These are phyloP conservation scores for Spermophilus dauricus DNA, from an alignment of 2,113 vertebrate genomes.

Conservation along the genomic window DNA sequence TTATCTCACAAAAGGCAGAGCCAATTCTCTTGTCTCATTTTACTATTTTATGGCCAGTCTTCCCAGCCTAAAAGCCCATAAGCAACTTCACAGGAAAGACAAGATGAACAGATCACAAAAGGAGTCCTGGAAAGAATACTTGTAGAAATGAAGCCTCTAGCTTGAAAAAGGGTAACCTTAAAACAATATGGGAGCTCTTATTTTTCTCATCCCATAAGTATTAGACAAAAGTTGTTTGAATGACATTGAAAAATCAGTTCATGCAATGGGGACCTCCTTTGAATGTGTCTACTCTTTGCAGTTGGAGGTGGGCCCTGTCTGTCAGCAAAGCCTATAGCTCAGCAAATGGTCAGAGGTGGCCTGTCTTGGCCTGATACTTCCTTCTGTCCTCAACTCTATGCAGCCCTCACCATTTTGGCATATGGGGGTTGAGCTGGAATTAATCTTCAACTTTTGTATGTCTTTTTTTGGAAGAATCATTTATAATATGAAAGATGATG, in stretches of 20 bases:
- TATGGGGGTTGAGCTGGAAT: background rate
- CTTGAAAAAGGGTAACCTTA: background rate
- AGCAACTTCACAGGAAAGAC: constrained; percentile 36
- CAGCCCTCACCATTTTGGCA: background rate
- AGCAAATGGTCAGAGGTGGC: background rate
- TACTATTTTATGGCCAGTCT: constrained; percentile 38
- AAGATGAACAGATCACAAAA: background rate
- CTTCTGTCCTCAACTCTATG: background rate
- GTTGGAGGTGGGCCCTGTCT: background rate
- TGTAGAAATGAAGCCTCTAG: background rate
- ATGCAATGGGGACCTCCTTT: background rate
- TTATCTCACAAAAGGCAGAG: constrained; percentile 30
- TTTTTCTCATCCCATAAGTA: background rate
- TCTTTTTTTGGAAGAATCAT: background rate
- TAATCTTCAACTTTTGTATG: background rate
- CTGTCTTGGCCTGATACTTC: background rate
- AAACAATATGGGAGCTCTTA: background rate
- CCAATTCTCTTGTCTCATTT: constrained; percentile 40
- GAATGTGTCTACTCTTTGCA: background rate
- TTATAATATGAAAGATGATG: background rate
- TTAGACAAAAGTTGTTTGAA: background rate
- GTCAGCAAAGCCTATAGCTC: background rate
- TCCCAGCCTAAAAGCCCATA: constrained; percentile 22
- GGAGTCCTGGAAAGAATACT: constrained; percentile 17
- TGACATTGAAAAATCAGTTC: background rate